Evolutionary conservation across 2,797 vertebrate genomes (phyloP), one percentile per base, ranked within the genome.

Genomic region (Psittacula echo): DNA sequence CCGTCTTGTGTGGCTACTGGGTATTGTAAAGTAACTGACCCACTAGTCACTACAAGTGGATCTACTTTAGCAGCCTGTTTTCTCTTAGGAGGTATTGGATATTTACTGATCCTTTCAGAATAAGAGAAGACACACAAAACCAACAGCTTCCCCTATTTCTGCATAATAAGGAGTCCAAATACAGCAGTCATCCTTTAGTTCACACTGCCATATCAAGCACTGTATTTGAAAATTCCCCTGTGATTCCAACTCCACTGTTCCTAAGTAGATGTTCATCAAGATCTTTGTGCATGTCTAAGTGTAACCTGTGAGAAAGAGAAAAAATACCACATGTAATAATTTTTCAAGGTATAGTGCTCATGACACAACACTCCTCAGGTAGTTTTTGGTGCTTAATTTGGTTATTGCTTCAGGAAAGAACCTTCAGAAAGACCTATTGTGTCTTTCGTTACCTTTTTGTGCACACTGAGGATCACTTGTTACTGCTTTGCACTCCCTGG

Each of bases 1-100:
- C 19, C 18, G 16, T n/a, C 23, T 51, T 62, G 1, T 0, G 7
- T 51, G 62, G 30, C 66, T 75, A 39, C 7, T 2, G 3, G 19
- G 10, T 53, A 17, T 15, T 85, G 29, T 50, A 68, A 90, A 90
- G 39, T 72, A 54, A 81, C 26, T 75, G 66, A 67, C 1, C 2
- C 14, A 41, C 7, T 32, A 34, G 15, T 62, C 39, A 66, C 42
- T 71, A 66, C 13, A 51, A 76, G 18, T 12, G 4, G 19, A 76
- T 51, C 56, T 45, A 26, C 67, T 79, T 85, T 24, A 42, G 44
- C 8, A 72, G 23, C 51, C 1, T 2, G 0, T 47, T 83, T 87
- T 71, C 30, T 74, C 65, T 68, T 23, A 50, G 64, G 39, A 78
- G 17, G 15, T 75, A 75, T 20, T 39, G 83, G 21, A 11, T 68